Conservation (phyloP, 2,888 invertebrate genomes). For the Napeogenes inachia region DNA sequence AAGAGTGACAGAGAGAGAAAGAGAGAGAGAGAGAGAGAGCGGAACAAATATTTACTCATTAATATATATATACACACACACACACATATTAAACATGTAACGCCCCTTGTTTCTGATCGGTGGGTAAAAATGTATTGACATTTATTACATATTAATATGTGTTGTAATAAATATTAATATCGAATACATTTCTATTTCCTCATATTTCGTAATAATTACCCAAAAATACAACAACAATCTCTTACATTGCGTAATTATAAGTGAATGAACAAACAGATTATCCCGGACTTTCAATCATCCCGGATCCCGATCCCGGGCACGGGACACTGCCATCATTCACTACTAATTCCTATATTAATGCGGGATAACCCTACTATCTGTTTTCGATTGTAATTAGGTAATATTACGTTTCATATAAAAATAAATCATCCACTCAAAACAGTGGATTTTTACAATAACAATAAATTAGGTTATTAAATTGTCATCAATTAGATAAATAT, state of each 20-base stretch:
- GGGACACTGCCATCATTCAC: constrained; percentile 39
- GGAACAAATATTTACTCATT: too few relatives aligned
- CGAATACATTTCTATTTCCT: too few relatives aligned
- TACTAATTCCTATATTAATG: constrained; percentile 48
- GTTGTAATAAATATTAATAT: too few relatives aligned
- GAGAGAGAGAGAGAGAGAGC: too few relatives aligned
- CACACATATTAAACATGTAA: too few relatives aligned
- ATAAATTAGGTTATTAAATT: too few relatives aligned
- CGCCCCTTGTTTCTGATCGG: too few relatives aligned
- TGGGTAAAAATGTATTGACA: too few relatives aligned
- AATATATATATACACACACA: too few relatives aligned
- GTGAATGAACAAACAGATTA: constrained; percentile 17
- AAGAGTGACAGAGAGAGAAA: too few relatives aligned
- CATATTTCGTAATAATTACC: background rate
- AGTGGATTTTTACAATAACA: background rate
- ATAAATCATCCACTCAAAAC: background rate
- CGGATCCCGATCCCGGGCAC: constrained; percentile 31
- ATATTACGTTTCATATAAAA: background rate
- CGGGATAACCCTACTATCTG: constrained; percentile 25
- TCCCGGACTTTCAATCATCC: constrained; percentile 33
- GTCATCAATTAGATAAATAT: too few relatives aligned
- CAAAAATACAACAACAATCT: background rate
- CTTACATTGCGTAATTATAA: constrained; percentile 1
- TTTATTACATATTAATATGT: background rate
- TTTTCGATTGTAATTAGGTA: constrained; percentile 3